Base-by-base conservation (phyloP, 2,113 vertebrate genomes). In the Strix uralensis region DNA sequence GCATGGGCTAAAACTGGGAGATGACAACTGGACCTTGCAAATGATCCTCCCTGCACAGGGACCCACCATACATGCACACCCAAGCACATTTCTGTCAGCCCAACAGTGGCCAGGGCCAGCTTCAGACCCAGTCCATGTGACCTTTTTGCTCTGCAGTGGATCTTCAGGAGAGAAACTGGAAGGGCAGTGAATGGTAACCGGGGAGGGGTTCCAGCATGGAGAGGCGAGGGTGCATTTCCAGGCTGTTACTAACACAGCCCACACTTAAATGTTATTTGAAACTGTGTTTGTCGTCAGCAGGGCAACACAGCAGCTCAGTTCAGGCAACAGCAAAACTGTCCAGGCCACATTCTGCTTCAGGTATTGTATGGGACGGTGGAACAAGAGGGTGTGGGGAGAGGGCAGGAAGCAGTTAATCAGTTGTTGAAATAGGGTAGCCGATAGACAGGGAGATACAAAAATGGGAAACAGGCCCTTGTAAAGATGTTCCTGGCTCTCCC, bases 191-290 rank as follows among this genome's bases (percentile, higher is more conserved):
- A 44, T 23, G 15, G 19, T 2, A 2, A 20, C 5, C 5, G 21
- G 51, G 51, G 27, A 71, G 36, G 20, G 29, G 42, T 36, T 88
- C 29, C 84, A 73, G 36, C 1, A 3, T 8, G 30, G 75, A 51
- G 70, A 69, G 21, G 22, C 1, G 1, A 82, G 51, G 19, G 15
- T 66, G 57, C 2, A 2, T 93, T 95, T 78, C 83, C 81, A 86
- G 88, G 91, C 73, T 82, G 92, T 81, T 75, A 58, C 46, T 72
- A 88, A 61, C 80, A 57, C 86, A 89, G 70, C 85, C 94, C 93
- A 86, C 91, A 22, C 71, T 78, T 65, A 81, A 70, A 70, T 65
- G 46, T 70, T 59, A 47, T 75, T 86, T 75, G 63, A 69, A 80
- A 57, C 59, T 67, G 79, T 67, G 47, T 81, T 88, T 93, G 66